Evolutionary conservation across 2,888 invertebrate species (phyloP).

Genomic region (Andrena fulva): DNA sequence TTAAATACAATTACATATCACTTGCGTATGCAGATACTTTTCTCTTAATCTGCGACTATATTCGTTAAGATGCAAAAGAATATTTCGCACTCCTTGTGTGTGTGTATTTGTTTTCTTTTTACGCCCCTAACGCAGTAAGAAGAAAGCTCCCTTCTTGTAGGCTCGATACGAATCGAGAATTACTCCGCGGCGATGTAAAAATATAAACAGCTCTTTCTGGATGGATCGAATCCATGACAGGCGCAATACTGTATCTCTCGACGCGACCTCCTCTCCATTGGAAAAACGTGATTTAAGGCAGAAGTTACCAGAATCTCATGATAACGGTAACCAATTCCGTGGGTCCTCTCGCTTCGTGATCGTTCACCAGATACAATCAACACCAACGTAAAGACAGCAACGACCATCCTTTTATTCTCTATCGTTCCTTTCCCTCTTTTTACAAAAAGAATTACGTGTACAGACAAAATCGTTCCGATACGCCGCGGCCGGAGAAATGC

Average conservation of each 20-base stretch:
- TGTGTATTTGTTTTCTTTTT: conserved; percentile 20
- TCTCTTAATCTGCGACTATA: conserved; percentile 36
- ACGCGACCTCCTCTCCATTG: background rate
- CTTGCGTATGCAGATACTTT: conserved; percentile 61
- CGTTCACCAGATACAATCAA: conserved; percentile 15
- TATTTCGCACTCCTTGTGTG: background rate
- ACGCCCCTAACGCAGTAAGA: conserved; percentile 13
- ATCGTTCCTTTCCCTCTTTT: conserved; percentile 2
- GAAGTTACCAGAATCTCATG: conserved; percentile 38
- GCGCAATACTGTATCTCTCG: conserved; percentile 36
- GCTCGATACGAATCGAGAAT: conserved; percentile 28
- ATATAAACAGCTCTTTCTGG: conserved; percentile 14
- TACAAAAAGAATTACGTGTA: conserved; percentile 23
- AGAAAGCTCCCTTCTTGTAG: conserved; percentile 13
- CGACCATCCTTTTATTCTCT: conserved; percentile 30
- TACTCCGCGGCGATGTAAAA: conserved; percentile 21
- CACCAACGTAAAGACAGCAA: conserved; percentile 17
- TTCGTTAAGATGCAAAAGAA: conserved; percentile 20
- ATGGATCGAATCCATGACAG: conserved; percentile 34
- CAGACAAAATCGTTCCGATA: conserved; percentile 1
- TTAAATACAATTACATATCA: conserved; percentile 69
- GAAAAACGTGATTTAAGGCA: background rate
- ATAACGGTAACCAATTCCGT: conserved; percentile 27
- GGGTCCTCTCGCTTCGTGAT: background rate
- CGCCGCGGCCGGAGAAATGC: conserved; percentile 21